These are phyloP conservation scores for Spodoptera frugiperda DNA, from an alignment of 1,140 invertebrate genomes.

Conservation along the genomic window DNA sequence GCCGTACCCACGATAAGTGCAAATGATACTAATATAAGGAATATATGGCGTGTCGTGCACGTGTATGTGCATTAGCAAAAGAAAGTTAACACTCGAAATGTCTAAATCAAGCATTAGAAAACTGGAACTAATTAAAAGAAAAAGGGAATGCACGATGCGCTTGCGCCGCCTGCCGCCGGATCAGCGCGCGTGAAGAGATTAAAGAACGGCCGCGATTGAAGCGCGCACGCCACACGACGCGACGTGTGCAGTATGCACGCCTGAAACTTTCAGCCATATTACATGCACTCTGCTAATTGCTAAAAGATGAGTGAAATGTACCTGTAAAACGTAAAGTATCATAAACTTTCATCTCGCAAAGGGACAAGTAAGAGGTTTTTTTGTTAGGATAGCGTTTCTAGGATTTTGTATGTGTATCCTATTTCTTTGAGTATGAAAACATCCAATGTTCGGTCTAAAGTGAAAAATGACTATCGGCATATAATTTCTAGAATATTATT, in stretches of 20 bases:
- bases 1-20: too few relatives aligned
- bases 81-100: constrained; percentile 4
- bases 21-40: too few relatives aligned
- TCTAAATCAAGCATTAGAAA: constrained; percentile 18
- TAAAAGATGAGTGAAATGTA: too few relatives aligned
- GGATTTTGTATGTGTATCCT: too few relatives aligned
- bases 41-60: too few relatives aligned
- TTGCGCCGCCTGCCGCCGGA: neutral
- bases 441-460: too few relatives aligned
- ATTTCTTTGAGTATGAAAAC: too few relatives aligned
- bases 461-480: neutral
- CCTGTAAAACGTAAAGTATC: too few relatives aligned
- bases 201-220: constrained; percentile 15
- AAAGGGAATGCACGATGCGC: constrained; percentile 18
- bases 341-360: too few relatives aligned
- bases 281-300: neutral
- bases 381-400: too few relatives aligned
- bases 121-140: constrained; percentile 37
- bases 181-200: constrained; percentile 33
- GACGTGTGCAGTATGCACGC: too few relatives aligned
- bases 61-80: neutral
- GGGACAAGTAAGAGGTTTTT: too few relatives aligned
- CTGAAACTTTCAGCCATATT: neutral
- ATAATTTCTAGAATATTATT: neutral
- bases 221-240: neutral